Evolutionary conservation across 2,888 invertebrate genomes (phyloP).

Genomic region (Seira ritae): DNA sequence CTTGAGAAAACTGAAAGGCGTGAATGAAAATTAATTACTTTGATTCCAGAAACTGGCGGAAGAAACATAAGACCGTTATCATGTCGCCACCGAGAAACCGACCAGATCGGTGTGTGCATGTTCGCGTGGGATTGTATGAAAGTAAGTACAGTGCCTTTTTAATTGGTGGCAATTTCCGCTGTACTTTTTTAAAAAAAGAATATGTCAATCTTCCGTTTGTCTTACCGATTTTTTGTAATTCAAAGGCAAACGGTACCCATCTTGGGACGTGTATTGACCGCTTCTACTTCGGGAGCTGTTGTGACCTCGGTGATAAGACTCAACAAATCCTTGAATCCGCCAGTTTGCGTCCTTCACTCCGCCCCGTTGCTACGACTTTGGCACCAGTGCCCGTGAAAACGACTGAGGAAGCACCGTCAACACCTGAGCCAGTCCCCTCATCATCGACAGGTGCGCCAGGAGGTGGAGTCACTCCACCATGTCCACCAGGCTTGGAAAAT

Average conservation of each 20-base stretch:
- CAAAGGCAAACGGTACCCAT: conserved; percentile 93
- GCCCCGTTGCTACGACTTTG: conserved; percentile 75
- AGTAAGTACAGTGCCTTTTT: conserved; percentile 68
- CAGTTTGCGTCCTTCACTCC: conserved; percentile 78
- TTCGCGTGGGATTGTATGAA: conserved; percentile 86
- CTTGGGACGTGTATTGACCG: conserved; percentile 94
- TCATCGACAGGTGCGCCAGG: conserved; percentile 13
- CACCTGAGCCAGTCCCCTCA: too few relatives aligned
- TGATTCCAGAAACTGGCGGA: conserved; percentile 76
- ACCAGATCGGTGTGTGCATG: conserved; percentile 92
- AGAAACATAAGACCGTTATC: conserved; percentile 93
- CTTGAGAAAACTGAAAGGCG: neutral
- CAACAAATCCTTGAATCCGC: conserved; percentile 66
- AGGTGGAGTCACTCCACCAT: conserved; percentile 27
- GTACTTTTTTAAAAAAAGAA: neutral
- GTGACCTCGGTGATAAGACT: conserved; percentile 82
- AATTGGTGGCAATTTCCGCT: neutral
- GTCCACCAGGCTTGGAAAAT: conserved; percentile 56
- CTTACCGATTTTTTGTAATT: conserved; percentile 76
- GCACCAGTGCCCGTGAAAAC: conserved; percentile 40
- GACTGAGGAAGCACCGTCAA: conserved; percentile 42
- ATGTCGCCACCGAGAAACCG: conserved; percentile 88
- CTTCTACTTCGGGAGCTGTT: conserved; percentile 95
- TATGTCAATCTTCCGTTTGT: neutral
- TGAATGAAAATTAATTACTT: neutral